Evolutionary conservation across 2,797 vertebrate species (phyloP), one percentile per base, ranked within the genome.

Genomic region (Anguilla anguilla): DNA sequence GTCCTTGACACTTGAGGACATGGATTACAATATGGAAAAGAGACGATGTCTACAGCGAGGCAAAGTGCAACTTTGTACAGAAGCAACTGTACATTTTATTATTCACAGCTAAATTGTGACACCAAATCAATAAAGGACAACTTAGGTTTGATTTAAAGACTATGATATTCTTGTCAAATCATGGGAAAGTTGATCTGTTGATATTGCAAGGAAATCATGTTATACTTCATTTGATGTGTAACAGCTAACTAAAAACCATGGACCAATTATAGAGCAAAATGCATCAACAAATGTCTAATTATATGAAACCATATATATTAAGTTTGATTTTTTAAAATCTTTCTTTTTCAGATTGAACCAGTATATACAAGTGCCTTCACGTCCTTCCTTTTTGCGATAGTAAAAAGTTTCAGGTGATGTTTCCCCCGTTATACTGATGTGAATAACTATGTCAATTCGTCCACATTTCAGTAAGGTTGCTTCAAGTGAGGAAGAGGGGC

Each of bases 281-380:
- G 64, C 22, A n/a, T 61, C 59, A 61, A 61, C 59, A 61, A 13
- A 61, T 61, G 15, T 61, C 59, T 61, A 25, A 61, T 43, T 46
- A 79, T 22, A 43, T 35, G 6, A 79, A 43, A 79, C 31, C 10
- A 28, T 51, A 51, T 46, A 49, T 49, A 49, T 82, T 6, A 49
- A 82, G 6, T 49, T 9, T 82, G 77, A 82, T 82, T 11, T 13
- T 6, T 22, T 51, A 51, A 82, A 82, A 81, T 46, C 43, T 15
- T 74, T 22, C 43, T 43, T 82, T 82, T 82, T 31, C 79, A 82
- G 79, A 82, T 82, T 51, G 79, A 82, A 82, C 79, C 79, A 49
- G 25, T 82, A 49, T 82, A 82, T n/a, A 49, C 43, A 82, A 82
- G 43, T 51, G 22, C 79, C 79, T 82, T 82, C 79, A 82, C 7